Evolutionary conservation across 2,797 vertebrate genomes (phyloP), one percentile per base, ranked within the genome.

Genomic region (Antrozous pallidus): DNA sequence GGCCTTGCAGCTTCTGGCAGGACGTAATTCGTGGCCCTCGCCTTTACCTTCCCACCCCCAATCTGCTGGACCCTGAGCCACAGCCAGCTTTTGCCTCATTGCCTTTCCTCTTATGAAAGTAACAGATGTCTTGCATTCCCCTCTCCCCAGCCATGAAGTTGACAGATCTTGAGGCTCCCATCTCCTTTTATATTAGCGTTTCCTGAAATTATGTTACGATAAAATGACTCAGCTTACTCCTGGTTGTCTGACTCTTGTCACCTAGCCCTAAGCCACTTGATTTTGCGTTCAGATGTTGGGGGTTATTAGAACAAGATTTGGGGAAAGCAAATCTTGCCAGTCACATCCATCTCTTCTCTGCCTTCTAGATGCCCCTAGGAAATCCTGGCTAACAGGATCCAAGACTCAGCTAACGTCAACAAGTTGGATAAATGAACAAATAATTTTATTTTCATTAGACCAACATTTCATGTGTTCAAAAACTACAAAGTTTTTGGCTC

Each of bases 391-490:
- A 86, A 94, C 22, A 79, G 75, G 51, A 78, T 54, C n/a, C 74
- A 95, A 77, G 47, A 42, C 79, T 93, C 45, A 42, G 49, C 63
- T 73, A 2, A 79, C 79, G 74, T 73, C 38, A 82, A 45, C 93
- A 85, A 92, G 67, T 16, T 83, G 38, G 82, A 65, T 56, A 85
- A 88, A 56, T 70, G 61, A 85, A 84, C 36, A 84, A 26, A 56
- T 74, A 31, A 65, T 79, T 73, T 75, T 77, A 65, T 84, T 95
- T 95, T 93, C n/a, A 71, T 67, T 80, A 92, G 69, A 77, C n/a
- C n/a, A 71, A 45, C 56, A 65, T 83, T 73, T 49, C 54, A 5
- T 16, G 7, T 92, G 45, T 82, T 96, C 61, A 80, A 79, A 93
- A 92, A 96, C 70, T 81, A 90, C 85, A 36, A 33, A 42, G 26